Evolutionary conservation across 2,797 vertebrate species (phyloP), one percentile per base, ranked within the genome.

Genomic region (Orestias chungarensis): DNA sequence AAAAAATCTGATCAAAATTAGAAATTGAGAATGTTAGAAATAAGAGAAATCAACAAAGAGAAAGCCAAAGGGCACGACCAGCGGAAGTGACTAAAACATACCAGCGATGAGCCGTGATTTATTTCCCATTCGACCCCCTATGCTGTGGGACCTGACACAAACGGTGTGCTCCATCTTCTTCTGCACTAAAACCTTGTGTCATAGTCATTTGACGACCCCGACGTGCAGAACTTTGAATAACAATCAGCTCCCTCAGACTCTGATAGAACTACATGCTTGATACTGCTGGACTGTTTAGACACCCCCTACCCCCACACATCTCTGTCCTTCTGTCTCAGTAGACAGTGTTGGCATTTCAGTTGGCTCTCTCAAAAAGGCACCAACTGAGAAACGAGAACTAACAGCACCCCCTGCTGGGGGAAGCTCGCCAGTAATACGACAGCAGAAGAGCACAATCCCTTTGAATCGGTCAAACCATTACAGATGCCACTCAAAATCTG

Each of bases 361-460:
- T 74, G 80, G 81, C 86, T 82, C 76, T 91, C 90, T 90, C 92
- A 83, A 77, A n/a, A 91, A 92, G 92, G 90, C 91, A 84, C 50
- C 68, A 31, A 71, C 78, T 79, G 64, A 65, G 74, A 92, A 94
- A 92, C 86, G 67, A 95, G 92, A 86, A 90, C 76, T 84, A 87
- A 93, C 90, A 94, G 73, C 92, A 85, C 91, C 93, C 91, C 93
- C 93, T 94, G 90, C 92, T 95, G 94, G 91, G 73, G 14, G 12
- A 67, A 73, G 18, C 1, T 2, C 29, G 54, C 52, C 12, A 81
- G 64, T 82, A 64, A 42, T 15, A 35, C 5, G n/a, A 64, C 8
- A 40, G 11, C 23, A 61, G 35, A 38, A 33, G 57, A 11, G 10
- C 20, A 61, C 9, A 38, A n/a, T 40, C 35, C 20, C 3, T n/a